Evolutionary conservation across 2,888 invertebrate species (phyloP), one percentile per base, ranked within the genome.

Genomic region (Gymnocheta viridis): DNA sequence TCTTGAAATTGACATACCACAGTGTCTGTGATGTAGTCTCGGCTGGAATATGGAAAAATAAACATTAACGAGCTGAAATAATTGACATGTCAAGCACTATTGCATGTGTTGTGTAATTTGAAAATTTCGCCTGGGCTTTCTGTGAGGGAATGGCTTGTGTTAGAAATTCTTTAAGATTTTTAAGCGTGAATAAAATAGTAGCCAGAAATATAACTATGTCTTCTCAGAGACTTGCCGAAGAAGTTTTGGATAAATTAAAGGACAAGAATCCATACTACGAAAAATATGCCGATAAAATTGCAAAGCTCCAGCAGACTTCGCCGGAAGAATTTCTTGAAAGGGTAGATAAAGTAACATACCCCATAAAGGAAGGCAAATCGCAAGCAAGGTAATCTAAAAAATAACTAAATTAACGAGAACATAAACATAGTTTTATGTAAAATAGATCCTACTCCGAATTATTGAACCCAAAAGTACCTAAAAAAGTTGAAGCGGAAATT

Each of bases 251-350:
- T 17, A 91, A 93, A 17, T 87, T 94, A 6, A 91, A 91, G 60
- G 91, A 93, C 54, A 91, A 89, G 4, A 97, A 97, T 92, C 96
- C 97, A 0, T 97, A 95, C 89, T 97, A 93, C 88, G 95, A 95
- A 19, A 97, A 97, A 89, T 97, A 97, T 92, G 95, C 96, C 0
- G 92, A 93, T 1, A 96, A 96, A 90, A 96, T 97, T 85, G 94
- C 95, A 0, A 93, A 94, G 82, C 89, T 96, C 22, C 96, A 96
- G 89, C 93, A 95, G 90, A 95, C 95, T 0, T 94, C 95, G 2
- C 96, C 96, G 0, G 95, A 95, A 86, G 96, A 96, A 89, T 96
- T 96, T 89, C 87, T 95, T 58, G 91, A 94, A 38, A 93, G 94
- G 85, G 91, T 96, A 12, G 95, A 95, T 88, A 92, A 92, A 35